Evolutionary conservation across 2,797 vertebrate species (phyloP), one percentile per base, ranked within the genome.

Genomic region (Distichodus sexfasciatus): DNA sequence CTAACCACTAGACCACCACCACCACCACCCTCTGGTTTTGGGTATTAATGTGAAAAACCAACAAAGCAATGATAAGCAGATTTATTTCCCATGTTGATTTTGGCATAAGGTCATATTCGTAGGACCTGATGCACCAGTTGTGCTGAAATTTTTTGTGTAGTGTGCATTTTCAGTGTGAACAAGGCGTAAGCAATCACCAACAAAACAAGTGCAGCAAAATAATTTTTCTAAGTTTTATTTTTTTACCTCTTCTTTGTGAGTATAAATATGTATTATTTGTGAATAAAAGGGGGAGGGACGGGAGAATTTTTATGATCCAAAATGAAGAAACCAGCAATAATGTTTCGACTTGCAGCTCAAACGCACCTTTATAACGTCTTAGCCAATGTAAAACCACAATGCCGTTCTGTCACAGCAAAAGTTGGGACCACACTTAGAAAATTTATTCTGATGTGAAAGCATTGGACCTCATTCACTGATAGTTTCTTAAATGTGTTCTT

Each of bases 151-250:
- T n/a, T n/a, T n/a, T n/a, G n/a, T n/a, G n/a, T n/a, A n/a, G n/a
- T n/a, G n/a, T n/a, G n/a, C n/a, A n/a, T n/a, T n/a, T n/a, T n/a
- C n/a, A n/a, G n/a, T n/a, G n/a, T n/a, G n/a, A 71, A 65, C 77
- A 79, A 77, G 83, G 81, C 79, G 63, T 83, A 81, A 82, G 46
- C 80, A 71, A 69, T 78, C 60, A 76, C 44, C 80, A 74, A 80
- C 74, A 75, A 79, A 74, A 81, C 82, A 81, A 63, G 60, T 83
- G 73, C 80, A 77, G 76, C 81, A 72, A 67, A 82, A 84, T 81
- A 83, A 87, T 81, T 85, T 68, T 82, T 82, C 85, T 81, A 83
- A 87, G 81, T 85, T 68, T 82, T 91, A 90, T 92, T 92, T 92
- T 91, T 91, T 75, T 91, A 91, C 84, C n/a, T n/a, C n/a, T 53